Percentiles rank a stretch among this genome's conserved stretches.
Evolutionary conservation across 2,888 invertebrate species (phyloP).

Genomic region (Cosmopolites sordidus): DNA sequence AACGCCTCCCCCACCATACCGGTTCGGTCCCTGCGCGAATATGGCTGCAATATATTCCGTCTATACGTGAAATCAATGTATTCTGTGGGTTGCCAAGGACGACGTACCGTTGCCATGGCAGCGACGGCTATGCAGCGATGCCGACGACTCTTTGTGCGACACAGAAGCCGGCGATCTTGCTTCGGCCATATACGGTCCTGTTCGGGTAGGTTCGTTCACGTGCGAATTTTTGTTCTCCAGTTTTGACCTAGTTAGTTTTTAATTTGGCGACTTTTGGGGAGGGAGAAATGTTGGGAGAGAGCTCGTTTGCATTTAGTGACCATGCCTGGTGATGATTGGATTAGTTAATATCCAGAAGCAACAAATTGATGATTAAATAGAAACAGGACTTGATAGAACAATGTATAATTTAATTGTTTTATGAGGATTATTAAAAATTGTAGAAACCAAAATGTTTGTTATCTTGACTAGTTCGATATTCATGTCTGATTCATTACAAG

Average conservation of each 20-base stretch:
- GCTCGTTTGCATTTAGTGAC: no score
- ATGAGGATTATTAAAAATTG: no score
- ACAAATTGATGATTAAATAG: no score
- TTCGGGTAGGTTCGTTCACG: conserved; percentile 28
- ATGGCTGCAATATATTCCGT: conserved; percentile 44
- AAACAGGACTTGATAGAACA: no score
- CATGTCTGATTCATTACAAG: no score
- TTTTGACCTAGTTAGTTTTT: conserved; percentile 36
- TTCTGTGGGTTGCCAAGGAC: conserved; percentile 42
- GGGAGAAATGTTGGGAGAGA: no score
- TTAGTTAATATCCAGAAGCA: no score
- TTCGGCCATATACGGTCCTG: background rate
- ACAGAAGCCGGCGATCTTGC: conserved; percentile 19
- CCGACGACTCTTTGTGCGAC: conserved; percentile 30
- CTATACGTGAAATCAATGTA: conserved; percentile 51
- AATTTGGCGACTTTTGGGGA: conserved; percentile 13
- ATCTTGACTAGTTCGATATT: no score
- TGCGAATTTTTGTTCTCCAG: conserved; percentile 26
- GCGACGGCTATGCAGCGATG: conserved; percentile 38
- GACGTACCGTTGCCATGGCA: conserved; percentile 34
- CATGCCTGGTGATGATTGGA: no score
- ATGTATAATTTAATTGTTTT: no score
- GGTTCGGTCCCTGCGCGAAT: conserved; percentile 26
- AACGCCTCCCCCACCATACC: background rate
- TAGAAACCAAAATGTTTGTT: no score